These are phyloP conservation scores for Dendropsophus ebraccatus DNA, from an alignment of 2,113 vertebrate species.

Conservation along the genomic window DNA sequence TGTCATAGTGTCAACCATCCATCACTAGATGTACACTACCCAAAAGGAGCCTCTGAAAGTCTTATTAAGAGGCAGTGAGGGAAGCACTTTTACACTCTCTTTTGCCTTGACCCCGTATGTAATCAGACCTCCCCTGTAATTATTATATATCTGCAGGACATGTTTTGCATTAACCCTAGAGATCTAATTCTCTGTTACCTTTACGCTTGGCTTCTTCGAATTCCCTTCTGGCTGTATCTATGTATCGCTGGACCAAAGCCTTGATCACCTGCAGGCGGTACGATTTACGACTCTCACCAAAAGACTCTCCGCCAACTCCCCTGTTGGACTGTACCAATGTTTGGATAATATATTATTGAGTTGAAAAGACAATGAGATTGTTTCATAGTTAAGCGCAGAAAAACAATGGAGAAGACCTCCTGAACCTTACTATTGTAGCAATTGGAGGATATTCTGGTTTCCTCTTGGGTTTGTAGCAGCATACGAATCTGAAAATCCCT, in stretches of 20 bases:
- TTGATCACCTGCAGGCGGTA: constrained; percentile 83
- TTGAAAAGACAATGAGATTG: too few species aligned
- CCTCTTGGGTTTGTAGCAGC: constrained; percentile 75
- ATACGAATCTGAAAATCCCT: constrained; percentile 73
- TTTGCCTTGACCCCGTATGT: too few species aligned
- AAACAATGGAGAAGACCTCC: too few species aligned
- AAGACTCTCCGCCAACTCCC: background rate
- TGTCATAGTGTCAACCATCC: too few species aligned
- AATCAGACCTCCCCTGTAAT: too few species aligned
- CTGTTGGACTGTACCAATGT: constrained; percentile 17
- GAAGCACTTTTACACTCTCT: too few species aligned
- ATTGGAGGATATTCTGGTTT: constrained; percentile 76
- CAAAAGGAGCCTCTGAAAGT: too few species aligned
- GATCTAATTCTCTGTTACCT: constrained; percentile 70
- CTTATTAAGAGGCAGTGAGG: too few species aligned
- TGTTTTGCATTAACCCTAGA: too few species aligned
- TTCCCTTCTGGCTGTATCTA: constrained; percentile 83
- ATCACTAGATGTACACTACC: too few species aligned
- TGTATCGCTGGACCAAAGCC: constrained; percentile 86
- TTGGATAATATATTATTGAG: background rate
- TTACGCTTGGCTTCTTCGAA: constrained; percentile 85
- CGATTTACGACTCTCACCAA: constrained; percentile 64
- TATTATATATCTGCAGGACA: too few species aligned
- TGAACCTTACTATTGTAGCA: constrained; percentile 73
- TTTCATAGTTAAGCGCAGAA: too few species aligned